These are phyloP conservation scores for Coranthus polyacanthus DNA, from an alignment of 2,797 vertebrate species.

Conservation along the genomic window DNA sequence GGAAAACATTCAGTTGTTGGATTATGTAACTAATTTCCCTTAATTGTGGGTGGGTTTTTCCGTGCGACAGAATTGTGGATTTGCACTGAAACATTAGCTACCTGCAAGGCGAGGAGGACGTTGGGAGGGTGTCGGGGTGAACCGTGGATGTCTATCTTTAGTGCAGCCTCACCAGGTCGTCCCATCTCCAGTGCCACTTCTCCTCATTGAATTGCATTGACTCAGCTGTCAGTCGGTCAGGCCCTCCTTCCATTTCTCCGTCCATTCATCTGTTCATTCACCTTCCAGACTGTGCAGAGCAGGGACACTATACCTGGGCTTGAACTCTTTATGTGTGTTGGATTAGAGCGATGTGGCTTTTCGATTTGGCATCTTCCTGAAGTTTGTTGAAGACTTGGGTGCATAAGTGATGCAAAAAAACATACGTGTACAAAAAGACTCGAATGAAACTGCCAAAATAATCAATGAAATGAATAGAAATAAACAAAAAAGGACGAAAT, in stretches of 20 bases:
- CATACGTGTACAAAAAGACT: no score
- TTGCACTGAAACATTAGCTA: constrained; percentile 70
- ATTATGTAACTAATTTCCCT: neutral
- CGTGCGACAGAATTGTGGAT: no score
- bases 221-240: constrained; percentile 75
- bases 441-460: no score
- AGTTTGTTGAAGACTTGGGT: no score
- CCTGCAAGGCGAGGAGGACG: neutral
- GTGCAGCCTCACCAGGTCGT: constrained; percentile 53
- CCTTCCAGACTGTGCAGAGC: neutral
- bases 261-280: constrained; percentile 38
- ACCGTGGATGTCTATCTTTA: constrained; percentile 78
- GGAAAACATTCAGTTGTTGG: neutral
- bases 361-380: no score
- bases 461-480: no score
- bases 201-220: constrained; percentile 82
- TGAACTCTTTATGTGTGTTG: no score
- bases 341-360: no score
- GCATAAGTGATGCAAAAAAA: no score
- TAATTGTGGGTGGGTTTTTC: no score
- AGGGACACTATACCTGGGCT: no score
- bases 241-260: constrained; percentile 11
- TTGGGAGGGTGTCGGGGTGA: neutral
- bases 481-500: no score
- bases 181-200: constrained; percentile 53